Evolutionary conservation across 2,888 invertebrate genomes (phyloP), one percentile per base, ranked within the genome.

Genomic region (Mamestra brassicae): DNA sequence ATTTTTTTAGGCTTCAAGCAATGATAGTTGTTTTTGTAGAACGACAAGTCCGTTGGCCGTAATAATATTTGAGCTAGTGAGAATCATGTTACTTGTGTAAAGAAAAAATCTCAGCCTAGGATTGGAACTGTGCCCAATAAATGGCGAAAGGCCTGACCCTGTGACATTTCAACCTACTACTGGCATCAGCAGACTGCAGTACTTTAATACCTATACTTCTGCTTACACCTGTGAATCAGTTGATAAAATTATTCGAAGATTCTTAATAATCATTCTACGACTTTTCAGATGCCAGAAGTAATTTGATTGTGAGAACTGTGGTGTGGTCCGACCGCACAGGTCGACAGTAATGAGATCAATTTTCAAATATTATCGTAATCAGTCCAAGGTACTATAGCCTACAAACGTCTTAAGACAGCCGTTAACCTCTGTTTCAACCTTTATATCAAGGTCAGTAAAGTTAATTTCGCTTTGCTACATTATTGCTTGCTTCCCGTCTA

Each of bases 321-420:
- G 63, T 79, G 74, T 73, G 62, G 63, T 54, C 71, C 58, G 82
- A 85, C 84, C 84, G 54, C 82, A 82, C 84, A 81, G 65, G 73
- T 78, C 71, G 84, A 71, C 78, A 26, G 52, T 86, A 80, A 85
- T 84, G 75, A 86, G 82, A 84, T 84, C 82, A 84, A 79, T 86
- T 85, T 85, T 86, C 83, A 82, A 85, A 86, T 82, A 82, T 84
- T 82, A 80, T 54, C 54, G 76, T 80, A 84, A 82, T 80, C 68
- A 74, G 74, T 64, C 47, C 71, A 61, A 69, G 78, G 74, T 75
- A 77, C 38, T 71, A 47, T 26, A 38, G 54, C 66, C 50, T 70
- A 58, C 60, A 47, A 57, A 63, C 38, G 58, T 69, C 71, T 74
- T 62, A 76, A 15, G 72, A 74, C 68, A 74, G 58, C 71, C 73